Percentiles rank a stretch among this genome's conserved stretches.
Evolutionary conservation across 1,140 invertebrate species (phyloP).

Genomic region (Trichonephila clavata): DNA sequence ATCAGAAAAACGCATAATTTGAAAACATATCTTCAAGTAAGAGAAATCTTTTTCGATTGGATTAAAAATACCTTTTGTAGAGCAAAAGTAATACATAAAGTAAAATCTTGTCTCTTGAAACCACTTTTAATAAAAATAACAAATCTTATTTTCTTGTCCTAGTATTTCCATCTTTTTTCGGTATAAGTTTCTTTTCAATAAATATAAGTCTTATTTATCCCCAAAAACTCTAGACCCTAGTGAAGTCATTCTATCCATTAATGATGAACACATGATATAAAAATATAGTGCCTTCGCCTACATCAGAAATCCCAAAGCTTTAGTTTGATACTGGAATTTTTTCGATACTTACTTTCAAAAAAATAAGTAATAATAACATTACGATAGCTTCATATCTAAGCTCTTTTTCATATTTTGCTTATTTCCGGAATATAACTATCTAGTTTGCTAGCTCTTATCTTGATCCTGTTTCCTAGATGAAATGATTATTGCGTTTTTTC

Average conservation of each 20-base stretch:
- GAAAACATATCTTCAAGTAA: no score
- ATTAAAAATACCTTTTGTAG: no score
- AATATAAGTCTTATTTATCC: background rate
- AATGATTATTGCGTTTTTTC: background rate
- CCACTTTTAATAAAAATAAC: no score
- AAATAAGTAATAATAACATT: background rate
- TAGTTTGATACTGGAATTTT: background rate
- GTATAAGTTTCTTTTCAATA: background rate
- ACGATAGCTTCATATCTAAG: background rate
- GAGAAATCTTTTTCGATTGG: no score
- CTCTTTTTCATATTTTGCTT: background rate
- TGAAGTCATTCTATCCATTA: background rate
- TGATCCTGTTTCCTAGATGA: background rate
- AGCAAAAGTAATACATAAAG: no score
- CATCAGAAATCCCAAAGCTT: background rate
- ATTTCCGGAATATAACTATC: background rate
- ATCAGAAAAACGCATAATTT: no score
- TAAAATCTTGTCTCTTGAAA: no score
- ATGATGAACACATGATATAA: background rate
- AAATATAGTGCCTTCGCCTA: background rate
- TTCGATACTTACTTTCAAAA: background rate
- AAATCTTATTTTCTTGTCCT: no score
- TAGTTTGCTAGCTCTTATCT: background rate
- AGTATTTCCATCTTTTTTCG: no score
- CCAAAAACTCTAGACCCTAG: background rate